Base-by-base conservation (phyloP, 2,797 vertebrate genomes). In the Epinephelus coioides region DNA sequence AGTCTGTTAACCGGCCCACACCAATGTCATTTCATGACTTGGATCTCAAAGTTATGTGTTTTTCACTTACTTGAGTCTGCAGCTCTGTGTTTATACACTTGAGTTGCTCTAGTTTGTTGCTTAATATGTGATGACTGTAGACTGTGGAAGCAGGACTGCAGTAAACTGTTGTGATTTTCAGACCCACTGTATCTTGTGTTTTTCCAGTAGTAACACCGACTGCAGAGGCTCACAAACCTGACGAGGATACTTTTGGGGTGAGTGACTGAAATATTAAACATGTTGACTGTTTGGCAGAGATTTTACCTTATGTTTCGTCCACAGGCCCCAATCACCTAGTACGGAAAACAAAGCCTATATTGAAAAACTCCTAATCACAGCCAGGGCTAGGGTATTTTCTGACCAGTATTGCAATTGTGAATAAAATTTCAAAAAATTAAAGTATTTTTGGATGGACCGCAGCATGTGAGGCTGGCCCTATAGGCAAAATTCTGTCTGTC, bases 191-290 rank as follows among this genome's bases (percentile, higher is more conserved):
- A 3, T 6, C 8, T 66, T 74, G 15, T 71, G 13, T 79, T 73
- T 82, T 71, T 62, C 40, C 49, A 19, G 12, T 74, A 94, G 95
- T 74, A 15, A 92, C 90, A 73, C 97, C 97, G 5, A 97, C 96
- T 3, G 95, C 96, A 78, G 97, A 97, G 88, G 97, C 96, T 72
- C 96, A 95, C 82, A 97, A 96, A 87, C 97, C 96, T 0, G 96
- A 97, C 46, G 97, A 98, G 82, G 97, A 97, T 84, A 96, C 96
- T 4, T 97, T 98, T 81, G 97, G 97, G 95, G 98, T 99, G 91
- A 98, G 98, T 89, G 12, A 46, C 5, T 34, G 7, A 19, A 69
- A 49, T 59, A 47, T 56, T 43, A 15, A 55, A 54, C 8, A 63
- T 56, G 17, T 53, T 57, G 1, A 44, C 11, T 30, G 11, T 49